A percentile compares a stretch with the other conserved stretches of the same genome.
Evolutionary conservation across 2,888 invertebrate species (phyloP).

Genomic region (Rhodophaea formosa): DNA sequence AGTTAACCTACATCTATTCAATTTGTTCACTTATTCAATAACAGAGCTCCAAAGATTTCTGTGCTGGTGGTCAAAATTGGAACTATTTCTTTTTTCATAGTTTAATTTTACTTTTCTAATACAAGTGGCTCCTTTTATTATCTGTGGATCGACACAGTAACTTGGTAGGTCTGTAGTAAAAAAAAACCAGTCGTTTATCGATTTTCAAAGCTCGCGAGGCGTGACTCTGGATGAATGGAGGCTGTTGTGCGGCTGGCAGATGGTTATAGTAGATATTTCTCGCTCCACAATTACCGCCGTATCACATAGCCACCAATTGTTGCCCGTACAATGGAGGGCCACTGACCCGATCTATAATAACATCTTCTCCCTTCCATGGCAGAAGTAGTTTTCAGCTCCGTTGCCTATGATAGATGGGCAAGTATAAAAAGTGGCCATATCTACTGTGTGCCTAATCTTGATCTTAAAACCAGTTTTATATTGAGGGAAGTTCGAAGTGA

Average conservation of each 20-base stretch:
- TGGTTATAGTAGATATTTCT: slow-evolving; percentile 46
- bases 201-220: slow-evolving; percentile 49
- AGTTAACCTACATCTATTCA: slow-evolving; percentile 20
- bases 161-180: slow-evolving; percentile 27
- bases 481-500: too few species aligned
- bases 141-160: too few species aligned
- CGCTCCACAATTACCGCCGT: slow-evolving; percentile 45
- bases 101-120: too few species aligned
- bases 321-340: slow-evolving; percentile 46
- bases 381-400: not conserved
- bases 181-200: slow-evolving; percentile 41
- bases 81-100: too few species aligned
- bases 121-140: too few species aligned
- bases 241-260: slow-evolving; percentile 36
- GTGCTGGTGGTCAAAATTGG: too few species aligned
- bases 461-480: not conserved
- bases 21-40: slow-evolving; percentile 32
- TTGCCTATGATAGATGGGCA: not conserved
- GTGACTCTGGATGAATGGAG: slow-evolving; percentile 64
- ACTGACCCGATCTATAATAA: slow-evolving; percentile 47
- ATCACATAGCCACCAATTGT: slow-evolving; percentile 38
- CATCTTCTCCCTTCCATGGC: slow-evolving; percentile 5
- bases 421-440: not conserved
- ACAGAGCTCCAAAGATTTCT: too few species aligned
- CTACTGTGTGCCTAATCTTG: not conserved